These are phyloP conservation scores for Coelinius sp. DNA, from an alignment of 2,888 invertebrate genomes.

Conservation along the genomic window DNA sequence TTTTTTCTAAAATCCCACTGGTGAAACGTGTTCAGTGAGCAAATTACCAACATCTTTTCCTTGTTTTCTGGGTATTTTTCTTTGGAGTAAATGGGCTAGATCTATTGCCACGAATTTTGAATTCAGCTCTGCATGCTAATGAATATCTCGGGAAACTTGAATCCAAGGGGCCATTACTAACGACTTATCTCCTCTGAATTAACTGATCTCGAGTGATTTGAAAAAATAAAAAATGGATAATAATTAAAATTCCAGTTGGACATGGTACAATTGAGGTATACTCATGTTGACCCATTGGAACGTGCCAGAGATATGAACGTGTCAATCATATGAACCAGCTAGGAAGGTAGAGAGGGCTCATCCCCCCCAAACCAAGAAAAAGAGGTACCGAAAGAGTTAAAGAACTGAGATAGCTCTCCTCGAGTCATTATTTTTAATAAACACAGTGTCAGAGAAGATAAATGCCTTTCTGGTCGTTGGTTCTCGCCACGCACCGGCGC, in stretches of 20 bases:
- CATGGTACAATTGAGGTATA: conserved; percentile 39
- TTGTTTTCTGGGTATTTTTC: conserved; percentile 49
- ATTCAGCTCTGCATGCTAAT: conserved; percentile 18
- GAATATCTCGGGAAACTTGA: not conserved
- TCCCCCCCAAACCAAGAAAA: conserved; percentile 21
- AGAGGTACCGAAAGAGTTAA: conserved; percentile 13
- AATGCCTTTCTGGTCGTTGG: conserved; percentile 57
- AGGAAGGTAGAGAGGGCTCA: not conserved
- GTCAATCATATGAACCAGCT: conserved; percentile 25
- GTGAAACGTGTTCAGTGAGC: conserved; percentile 65
- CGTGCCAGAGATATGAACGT: conserved; percentile 16
- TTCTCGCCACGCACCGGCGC: conserved; percentile 36
- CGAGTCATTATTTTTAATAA: conserved; percentile 68
- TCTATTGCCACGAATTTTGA: conserved; percentile 27
- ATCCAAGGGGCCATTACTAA: not conserved
- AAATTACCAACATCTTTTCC: conserved; percentile 66
- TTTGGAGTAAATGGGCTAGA: conserved; percentile 20
- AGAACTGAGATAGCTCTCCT: conserved; percentile 48
- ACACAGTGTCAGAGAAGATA: conserved; percentile 60
- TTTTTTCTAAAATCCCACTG: conserved; percentile 31
- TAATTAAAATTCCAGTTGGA: not conserved
- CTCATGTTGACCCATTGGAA: conserved; percentile 26
- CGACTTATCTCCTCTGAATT: not conserved
- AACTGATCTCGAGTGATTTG: conserved; percentile 18
- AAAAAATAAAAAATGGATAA: not conserved